Conservation (phyloP, 1,140 invertebrate genomes). For the Triops cancriformis region DNA sequence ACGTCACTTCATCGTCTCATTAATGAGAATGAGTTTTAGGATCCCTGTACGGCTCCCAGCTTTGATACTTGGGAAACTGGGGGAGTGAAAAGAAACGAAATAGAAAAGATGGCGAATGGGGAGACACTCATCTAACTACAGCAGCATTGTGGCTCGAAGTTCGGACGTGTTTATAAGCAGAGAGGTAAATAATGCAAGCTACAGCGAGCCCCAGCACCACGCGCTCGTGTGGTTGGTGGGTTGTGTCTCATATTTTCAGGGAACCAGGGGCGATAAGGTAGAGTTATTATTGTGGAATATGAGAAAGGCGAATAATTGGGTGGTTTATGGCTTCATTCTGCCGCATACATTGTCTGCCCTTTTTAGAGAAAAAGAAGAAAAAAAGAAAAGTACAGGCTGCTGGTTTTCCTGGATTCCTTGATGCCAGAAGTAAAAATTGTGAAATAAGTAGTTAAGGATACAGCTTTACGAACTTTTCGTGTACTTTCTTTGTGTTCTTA, state of each 20-base stretch:
- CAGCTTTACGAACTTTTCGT: neutral
- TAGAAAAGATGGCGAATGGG: constrained; percentile 9
- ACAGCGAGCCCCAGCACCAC: neutral
- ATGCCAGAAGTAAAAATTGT: neutral
- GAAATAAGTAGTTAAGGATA: neutral
- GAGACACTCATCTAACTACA: constrained; percentile 6
- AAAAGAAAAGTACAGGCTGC: neutral
- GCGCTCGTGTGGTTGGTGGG: neutral
- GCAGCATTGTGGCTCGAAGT: neutral
- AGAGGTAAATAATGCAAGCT: neutral
- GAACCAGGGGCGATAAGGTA: constrained; percentile 6
- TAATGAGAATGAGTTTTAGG: constrained; percentile 2
- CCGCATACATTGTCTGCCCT: neutral
- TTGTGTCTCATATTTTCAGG: neutral
- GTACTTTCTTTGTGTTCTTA: neutral
- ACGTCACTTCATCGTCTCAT: constrained; percentile 13
- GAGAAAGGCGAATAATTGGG: constrained; percentile 9
- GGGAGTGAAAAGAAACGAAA: constrained; percentile 3
- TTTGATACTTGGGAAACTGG: neutral
- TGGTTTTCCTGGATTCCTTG: neutral
- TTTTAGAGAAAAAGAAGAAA: neutral
- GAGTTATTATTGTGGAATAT: constrained; percentile 7
- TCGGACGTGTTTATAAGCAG: constrained; percentile 5
- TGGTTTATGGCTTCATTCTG: neutral
- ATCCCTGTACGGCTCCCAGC: neutral